Evolutionary conservation across 2,888 invertebrate genomes (phyloP), one percentile per base, ranked within the genome.

Genomic region (Alloplasta piceator): DNA sequence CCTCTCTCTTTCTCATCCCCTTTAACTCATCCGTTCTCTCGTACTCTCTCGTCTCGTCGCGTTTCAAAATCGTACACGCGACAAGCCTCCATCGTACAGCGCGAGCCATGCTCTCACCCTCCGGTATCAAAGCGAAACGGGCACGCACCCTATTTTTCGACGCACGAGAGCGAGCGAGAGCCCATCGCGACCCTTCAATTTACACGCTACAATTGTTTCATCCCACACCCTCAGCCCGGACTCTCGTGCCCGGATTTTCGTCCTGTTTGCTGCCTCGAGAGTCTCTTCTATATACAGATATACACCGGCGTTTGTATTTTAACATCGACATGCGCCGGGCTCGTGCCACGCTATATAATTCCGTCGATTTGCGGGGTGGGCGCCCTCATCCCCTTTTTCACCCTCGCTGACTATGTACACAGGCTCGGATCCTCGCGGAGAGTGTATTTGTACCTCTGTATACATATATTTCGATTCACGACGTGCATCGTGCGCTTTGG

Each of bases 121-220:
- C 72, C 71, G 70, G 73, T 75, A 82, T 75, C 70, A 74, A 74
- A 60, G 68, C 67, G 58, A 66, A 66, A 82, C 78, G 80, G 80
- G 73, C 82, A 73, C 81, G 80, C 82, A 81, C 81, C 81, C 79
- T 68, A 74, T 83, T 72, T 78, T 74, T 67, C 78, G 71, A 66
- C 66, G 56, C 66, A 73, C 74, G 38, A 58, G 48, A 26, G 55
- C 38, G 56, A 16, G 50, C 0, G 50, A 50, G 50, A 7, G 10
- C 67, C 50, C 56, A 48, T 67, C 71, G 63, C 80, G 82, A 82
- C 82, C 78, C 80, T 83, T 79, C 83, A 85, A 85, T 85, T 85
- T 85, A 82, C 86, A 87, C 86, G 86, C 85, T 86, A 86, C 85
- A 86, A 87, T 86, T 85, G 86, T 87, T 87, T 83, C 85, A 63